phyloP scores from a whole-genome alignment of 2,888 invertebrate species.

The Mesochorus sp. region DNA sequence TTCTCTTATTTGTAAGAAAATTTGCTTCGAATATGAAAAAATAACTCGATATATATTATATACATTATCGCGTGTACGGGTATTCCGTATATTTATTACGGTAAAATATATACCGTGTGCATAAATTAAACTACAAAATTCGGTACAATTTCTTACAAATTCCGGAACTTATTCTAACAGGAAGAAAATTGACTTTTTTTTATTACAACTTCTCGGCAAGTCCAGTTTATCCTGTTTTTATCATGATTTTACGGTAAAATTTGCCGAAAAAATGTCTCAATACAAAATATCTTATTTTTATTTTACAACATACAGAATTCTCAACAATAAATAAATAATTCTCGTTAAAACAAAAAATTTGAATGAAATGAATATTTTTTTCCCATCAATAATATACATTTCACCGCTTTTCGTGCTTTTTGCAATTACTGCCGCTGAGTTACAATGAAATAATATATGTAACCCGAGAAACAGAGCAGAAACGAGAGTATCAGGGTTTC shows the following conservation, averaged over 20 bases:
- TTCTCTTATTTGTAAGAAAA: too few relatives aligned
- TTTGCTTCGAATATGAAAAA: too few relatives aligned
- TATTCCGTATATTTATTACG: too few relatives aligned
- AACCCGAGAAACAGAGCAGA: not conserved
- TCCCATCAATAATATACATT: not conserved
- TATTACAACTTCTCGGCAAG: not conserved
- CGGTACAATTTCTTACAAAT: too few relatives aligned
- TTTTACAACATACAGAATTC: not conserved
- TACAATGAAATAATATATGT: conserved; percentile 17
- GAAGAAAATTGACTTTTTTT: not conserved
- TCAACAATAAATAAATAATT: not conserved
- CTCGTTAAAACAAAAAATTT: not conserved
- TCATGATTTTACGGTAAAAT: too few relatives aligned
- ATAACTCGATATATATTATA: too few relatives aligned
- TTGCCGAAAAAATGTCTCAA: too few relatives aligned
- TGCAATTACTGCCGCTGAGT: conserved; percentile 27
- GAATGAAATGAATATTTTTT: not conserved
- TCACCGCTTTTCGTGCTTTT: conserved; percentile 35
- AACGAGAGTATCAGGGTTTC: not conserved
- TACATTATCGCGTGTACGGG: too few relatives aligned
- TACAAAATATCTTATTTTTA: not conserved
- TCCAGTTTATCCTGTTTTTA: too few relatives aligned
- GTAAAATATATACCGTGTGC: too few relatives aligned
- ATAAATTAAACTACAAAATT: too few relatives aligned
- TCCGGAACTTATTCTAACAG: too few relatives aligned